A percentile compares a stretch with the other conserved stretches of the same genome.
Conservation (phyloP, 2,797 vertebrate genomes). For the Bovichtus variegatus region DNA sequence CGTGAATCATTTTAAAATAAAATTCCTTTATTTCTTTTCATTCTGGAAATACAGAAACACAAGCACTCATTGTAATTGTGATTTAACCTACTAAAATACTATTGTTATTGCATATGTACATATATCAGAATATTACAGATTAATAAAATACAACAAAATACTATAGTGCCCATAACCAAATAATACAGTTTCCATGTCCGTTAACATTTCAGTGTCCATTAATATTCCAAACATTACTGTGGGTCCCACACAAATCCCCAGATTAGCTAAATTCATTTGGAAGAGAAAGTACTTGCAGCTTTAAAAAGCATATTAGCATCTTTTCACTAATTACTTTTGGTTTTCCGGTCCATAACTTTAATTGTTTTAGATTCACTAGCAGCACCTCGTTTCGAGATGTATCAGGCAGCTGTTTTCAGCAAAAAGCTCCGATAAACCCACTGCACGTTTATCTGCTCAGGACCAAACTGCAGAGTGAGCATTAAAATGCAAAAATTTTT, state of each 20-base stretch:
- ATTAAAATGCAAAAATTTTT: background rate
- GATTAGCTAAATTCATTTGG: constrained; percentile 6
- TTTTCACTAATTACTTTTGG: background rate
- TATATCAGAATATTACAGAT: no score
- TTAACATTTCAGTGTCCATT: no score
- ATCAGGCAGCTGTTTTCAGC: background rate
- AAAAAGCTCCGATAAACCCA: background rate
- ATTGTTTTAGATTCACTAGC: background rate
- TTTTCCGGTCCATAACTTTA: background rate
- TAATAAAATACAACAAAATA: no score
- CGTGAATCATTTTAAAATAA: no score
- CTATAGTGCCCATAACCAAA: no score
- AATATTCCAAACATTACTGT: no score
- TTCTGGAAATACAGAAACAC: no score
- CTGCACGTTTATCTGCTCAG: background rate
- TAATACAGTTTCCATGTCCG: no score
- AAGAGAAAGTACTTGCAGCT: constrained; percentile 8
- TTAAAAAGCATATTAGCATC: background rate
- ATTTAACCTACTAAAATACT: no score
- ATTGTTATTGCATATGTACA: no score
- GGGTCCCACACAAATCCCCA: constrained; percentile 5
- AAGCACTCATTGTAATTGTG: no score
- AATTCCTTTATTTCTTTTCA: no score
- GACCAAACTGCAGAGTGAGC: background rate
- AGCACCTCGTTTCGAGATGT: background rate